These are phyloP conservation scores for Pseudomugil tenellus DNA, from an alignment of 2,797 vertebrate genomes.

Conservation along the genomic window DNA sequence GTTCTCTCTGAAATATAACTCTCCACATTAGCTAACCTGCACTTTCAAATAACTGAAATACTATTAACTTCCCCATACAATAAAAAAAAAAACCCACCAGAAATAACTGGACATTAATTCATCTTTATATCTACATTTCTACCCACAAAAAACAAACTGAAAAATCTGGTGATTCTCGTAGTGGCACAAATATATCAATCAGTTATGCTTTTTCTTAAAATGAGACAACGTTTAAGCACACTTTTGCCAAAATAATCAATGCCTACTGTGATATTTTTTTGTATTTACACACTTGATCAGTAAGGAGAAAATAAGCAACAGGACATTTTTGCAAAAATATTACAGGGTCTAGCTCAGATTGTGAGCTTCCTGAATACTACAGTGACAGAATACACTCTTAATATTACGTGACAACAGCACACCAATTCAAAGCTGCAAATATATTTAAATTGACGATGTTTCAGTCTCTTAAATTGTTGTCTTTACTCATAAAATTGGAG, in stretches of 20 bases:
- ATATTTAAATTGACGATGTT: not conserved
- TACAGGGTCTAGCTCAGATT: not conserved
- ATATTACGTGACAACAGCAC: not conserved
- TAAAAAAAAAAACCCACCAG: not conserved
- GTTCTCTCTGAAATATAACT: not conserved
- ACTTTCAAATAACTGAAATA: not conserved
- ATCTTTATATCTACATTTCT: not conserved
- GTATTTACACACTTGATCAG: not conserved
- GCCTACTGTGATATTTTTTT: not conserved
- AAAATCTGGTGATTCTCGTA: not conserved
- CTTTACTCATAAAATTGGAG: not conserved
- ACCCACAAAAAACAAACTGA: not conserved
- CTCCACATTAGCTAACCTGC: not conserved
- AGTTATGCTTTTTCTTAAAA: not conserved
- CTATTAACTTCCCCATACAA: not conserved
- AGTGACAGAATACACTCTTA: not conserved
- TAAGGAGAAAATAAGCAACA: not conserved
- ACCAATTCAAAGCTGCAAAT: not conserved
- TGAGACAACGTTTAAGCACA: not conserved
- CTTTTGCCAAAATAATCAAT: not conserved
- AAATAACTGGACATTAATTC: not conserved
- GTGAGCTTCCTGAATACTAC: not conserved
- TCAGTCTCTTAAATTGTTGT: not conserved
- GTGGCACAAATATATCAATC: not conserved
- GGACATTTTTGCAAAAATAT: not conserved